These are phyloP conservation scores for Protomyctophum bolini DNA, from an alignment of 2,113 vertebrate species.

Conservation along the genomic window DNA sequence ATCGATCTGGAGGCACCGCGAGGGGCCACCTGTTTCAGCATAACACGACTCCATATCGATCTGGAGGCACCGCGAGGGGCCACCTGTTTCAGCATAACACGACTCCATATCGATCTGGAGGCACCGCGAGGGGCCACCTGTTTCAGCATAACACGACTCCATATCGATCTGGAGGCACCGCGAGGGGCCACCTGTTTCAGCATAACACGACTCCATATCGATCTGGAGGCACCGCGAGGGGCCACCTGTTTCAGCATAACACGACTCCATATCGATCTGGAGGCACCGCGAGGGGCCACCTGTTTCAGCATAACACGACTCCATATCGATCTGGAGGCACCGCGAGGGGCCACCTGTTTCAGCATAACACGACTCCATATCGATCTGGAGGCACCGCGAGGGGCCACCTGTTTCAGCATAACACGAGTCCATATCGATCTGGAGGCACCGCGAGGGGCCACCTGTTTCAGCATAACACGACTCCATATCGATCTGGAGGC, in stretches of 20 bases:
- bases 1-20: conserved; percentile 43
- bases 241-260: conserved; percentile 74
- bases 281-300: conserved; percentile 60
- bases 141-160: conserved; percentile 61
- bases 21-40: conserved; percentile 72
- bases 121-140: conserved; percentile 67
- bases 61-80: conserved; percentile 43
- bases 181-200: conserved; percentile 70
- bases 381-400: conserved; percentile 43
- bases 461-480: conserved; percentile 71
- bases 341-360: conserved; percentile 69
- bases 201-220: conserved; percentile 53
- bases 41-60: conserved; percentile 52
- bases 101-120: conserved; percentile 36
- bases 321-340: conserved; percentile 39
- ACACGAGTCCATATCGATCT: conserved; percentile 48
- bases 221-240: conserved; percentile 44
- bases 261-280: conserved; percentile 40
- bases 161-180: conserved; percentile 43
- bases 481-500: conserved; percentile 38
- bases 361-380: conserved; percentile 57
- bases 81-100: conserved; percentile 74
- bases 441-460: conserved; percentile 52
- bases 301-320: conserved; percentile 68
- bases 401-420: conserved; percentile 74